These are phyloP conservation scores for Hormiphora californensis DNA, from an alignment of 37 sponge, comb jelly and placozoan genomes.

Conservation along the genomic window DNA sequence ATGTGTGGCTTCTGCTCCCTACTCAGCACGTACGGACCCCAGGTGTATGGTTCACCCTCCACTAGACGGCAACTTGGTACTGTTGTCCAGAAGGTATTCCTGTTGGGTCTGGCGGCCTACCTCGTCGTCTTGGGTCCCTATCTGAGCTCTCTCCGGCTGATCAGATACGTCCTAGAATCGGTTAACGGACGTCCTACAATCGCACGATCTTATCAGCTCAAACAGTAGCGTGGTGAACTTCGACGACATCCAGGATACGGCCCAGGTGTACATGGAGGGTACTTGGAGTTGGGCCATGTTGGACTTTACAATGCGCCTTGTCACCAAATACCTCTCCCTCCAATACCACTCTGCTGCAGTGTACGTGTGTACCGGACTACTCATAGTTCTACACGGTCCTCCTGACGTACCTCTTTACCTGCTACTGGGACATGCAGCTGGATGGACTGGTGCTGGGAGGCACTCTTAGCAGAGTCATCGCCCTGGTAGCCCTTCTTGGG, in stretches of 20 bases:
- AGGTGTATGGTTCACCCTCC: neutral
- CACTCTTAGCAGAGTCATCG: slow-evolving; percentile 13
- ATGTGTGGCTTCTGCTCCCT: neutral
- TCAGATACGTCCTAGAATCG: neutral
- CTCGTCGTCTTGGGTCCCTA: neutral
- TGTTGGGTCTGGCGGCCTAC: neutral
- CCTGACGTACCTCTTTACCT: slow-evolving; percentile 1
- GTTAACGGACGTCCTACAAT: neutral
- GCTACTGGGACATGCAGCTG: neutral
- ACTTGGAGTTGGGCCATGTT: slow-evolving; percentile 22
- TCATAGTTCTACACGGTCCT: slow-evolving; percentile 1
- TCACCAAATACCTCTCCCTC: slow-evolving; percentile 32
- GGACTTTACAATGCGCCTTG: slow-evolving; percentile 37
- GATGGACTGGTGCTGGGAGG: slow-evolving; percentile 17
- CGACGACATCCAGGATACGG: slow-evolving; percentile 11
- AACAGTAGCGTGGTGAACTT: neutral
- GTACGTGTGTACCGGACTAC: neutral
- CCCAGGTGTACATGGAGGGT: neutral
- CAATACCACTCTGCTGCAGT: slow-evolving; percentile 49
- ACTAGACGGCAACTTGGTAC: slow-evolving; percentile 27
- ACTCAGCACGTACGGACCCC: slow-evolving; percentile 37
- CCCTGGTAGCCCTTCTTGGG: neutral
- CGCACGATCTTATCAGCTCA: neutral
- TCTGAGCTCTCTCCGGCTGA: slow-evolving; percentile 1
- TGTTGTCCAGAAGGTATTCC: slow-evolving; percentile 20